Evolutionary conservation across 2,113 vertebrate species (phyloP), one percentile per base, ranked within the genome.

Genomic region (Pavo muticus): DNA sequence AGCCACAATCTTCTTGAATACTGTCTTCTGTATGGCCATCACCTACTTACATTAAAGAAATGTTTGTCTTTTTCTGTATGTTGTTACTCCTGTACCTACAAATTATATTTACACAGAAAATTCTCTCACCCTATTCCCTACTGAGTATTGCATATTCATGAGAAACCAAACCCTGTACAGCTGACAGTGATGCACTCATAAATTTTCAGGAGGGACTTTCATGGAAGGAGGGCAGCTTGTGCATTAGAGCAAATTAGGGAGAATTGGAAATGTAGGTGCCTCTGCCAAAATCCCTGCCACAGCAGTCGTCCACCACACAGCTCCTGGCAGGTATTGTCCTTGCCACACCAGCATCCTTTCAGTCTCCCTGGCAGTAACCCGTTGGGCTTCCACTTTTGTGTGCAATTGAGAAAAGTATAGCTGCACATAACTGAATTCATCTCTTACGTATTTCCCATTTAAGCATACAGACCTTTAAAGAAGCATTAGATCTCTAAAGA

Each of bases 161-260:
- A 94, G 89, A 73, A 96, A 90, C 54, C 64, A 60, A 81, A 87
- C 0, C 0, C 67, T 76, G 60, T 87, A 68, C 52, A 10, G 20
- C 60, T 91, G 84, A 77, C 82, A 91, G 75, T 47, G 67, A 91
- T 24, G 52, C 92, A 60, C 89, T 94, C 82, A 86, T 96, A 94
- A 80, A 88, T 96, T 95, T 95, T 88, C 90, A 93, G 75, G 72
- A 96, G 75, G 83, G 63, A 21, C 64, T 87, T 89, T 35, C 32
- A 39, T 29, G 42, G 60, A 86, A 14, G 2, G 45, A 25, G 56
- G 85, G 50, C 59, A 87, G 35, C 42, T 63, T 71, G 25, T 84
- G 63, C 86, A 60, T 89, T 91, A 95, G 14, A 90, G 72, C 79
- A 91, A 93, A 93, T 96, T 94, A 95, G 79, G 64, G 79, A 71